phyloP scores from a whole-genome alignment of 1,140 invertebrate species.

The Druon quercuslanigerum region DNA sequence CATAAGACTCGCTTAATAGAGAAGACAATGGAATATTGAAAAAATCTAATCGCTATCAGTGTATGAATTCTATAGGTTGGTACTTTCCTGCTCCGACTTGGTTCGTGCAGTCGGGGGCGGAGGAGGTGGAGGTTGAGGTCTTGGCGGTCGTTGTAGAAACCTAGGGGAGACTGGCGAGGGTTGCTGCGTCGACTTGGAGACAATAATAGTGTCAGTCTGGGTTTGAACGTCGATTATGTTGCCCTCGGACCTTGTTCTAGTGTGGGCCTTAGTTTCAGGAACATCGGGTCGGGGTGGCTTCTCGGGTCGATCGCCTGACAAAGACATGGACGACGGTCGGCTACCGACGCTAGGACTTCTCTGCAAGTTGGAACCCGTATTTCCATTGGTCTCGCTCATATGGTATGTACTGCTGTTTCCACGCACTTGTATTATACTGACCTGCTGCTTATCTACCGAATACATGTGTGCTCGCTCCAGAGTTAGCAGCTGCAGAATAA shows the following conservation, averaged over 20 bases:
- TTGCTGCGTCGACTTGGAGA: slow-evolving; percentile 63
- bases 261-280: slow-evolving; percentile 67
- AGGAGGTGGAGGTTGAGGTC: slow-evolving; percentile 73
- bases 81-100: slow-evolving; percentile 73
- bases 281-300: slow-evolving; percentile 71
- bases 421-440: slow-evolving; percentile 80
- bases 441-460: slow-evolving; percentile 83
- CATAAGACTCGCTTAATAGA: not conserved
- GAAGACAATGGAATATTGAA: not conserved
- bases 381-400: slow-evolving; percentile 67
- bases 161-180: slow-evolving; percentile 67
- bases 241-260: slow-evolving; percentile 74
- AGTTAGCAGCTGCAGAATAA: slow-evolving; percentile 70
- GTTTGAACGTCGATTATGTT: slow-evolving; percentile 75
- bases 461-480: slow-evolving; percentile 82
- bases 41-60: slow-evolving; percentile 1
- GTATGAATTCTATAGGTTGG: slow-evolving; percentile 66
- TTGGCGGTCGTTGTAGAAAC: slow-evolving; percentile 68
- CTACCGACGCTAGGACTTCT: slow-evolving; percentile 73
- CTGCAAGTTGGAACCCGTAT: slow-evolving; percentile 70
- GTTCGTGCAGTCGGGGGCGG: slow-evolving; percentile 66
- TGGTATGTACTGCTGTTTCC: slow-evolving; percentile 59
- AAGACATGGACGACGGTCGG: slow-evolving; percentile 67
- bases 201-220: slow-evolving; percentile 62
- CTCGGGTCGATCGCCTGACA: slow-evolving; percentile 69